Base-by-base conservation (phyloP, 23 tunicate genomes). In the Clavelina lepadiformis region DNA sequence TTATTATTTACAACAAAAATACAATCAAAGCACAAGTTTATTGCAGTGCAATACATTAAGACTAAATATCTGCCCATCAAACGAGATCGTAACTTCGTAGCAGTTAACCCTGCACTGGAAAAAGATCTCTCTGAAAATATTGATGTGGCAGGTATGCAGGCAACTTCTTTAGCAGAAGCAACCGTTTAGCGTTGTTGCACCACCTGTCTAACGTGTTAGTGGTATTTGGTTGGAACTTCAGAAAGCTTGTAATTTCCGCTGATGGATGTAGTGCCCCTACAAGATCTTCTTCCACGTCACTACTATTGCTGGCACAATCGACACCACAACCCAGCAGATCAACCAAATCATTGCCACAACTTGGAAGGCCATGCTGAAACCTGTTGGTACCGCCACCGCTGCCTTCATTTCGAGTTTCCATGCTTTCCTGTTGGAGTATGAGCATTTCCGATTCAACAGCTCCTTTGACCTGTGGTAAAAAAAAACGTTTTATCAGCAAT, bases 381-480 rank as follows among this genome's bases (percentile, higher is more conserved):
- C 49, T 41, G 49, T 41, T 15, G 22, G 24, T 21, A 20, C 59
- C 20, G 19, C 22, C 24, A 53, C 22, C 22, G 22, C 59, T 21
- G 24, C 59, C 20, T 53, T 53, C 24, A 53, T 53, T 53, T 18
- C 7, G 59, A 53, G 59, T 13, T 53, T 53, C 21, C 24, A 53
- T 53, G 7, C 22, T 18, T 53, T 13, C 23, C 37, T 59, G 36
- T 26, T 28, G 11, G 8, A 59, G 11, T 35, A n/a, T 28, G 30
- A 24, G 37, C 37, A 59, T 26, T 28, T 28, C 37, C 37, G 36
- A 26, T 31, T 59, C 65, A 31, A 59, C 65, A 24, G 65, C 65
- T 59, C 65, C 65, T 59, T 59, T 59, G n/a, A 59, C 59, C 21
- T 53, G 5, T 11, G n/a, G n/a, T n/a, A n/a, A n/a, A n/a, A 53